Conservation (phyloP, 1,140 invertebrate genomes). For the Drosophila pruinosa region DNA sequence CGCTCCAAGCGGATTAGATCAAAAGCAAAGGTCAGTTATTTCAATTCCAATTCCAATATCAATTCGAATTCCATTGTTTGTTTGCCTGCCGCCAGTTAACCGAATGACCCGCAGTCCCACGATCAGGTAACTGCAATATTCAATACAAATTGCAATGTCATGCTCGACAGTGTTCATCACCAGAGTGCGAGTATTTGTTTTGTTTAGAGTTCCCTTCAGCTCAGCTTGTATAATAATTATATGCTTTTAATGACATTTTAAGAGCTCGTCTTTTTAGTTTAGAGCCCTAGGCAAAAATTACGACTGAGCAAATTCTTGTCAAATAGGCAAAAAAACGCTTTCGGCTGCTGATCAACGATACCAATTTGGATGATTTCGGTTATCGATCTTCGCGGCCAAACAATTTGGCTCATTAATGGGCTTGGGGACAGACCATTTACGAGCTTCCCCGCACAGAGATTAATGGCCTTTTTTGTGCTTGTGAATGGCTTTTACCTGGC, state of each 20-base stretch:
- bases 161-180: not conserved
- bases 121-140: not conserved
- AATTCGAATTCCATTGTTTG: slow-evolving; percentile 13
- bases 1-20: slow-evolving; percentile 14
- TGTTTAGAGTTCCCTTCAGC: not conserved
- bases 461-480: slow-evolving; percentile 16
- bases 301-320: slow-evolving; percentile 11
- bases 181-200: not conserved
- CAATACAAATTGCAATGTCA: slow-evolving; percentile 3
- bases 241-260: not conserved
- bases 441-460: slow-evolving; percentile 20
- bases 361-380: slow-evolving; percentile 9
- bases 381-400: slow-evolving; percentile 14
- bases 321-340: not conserved
- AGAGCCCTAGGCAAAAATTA: not conserved
- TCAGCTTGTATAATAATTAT: not conserved
- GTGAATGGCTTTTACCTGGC: slow-evolving; percentile 10
- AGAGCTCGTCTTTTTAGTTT: not conserved
- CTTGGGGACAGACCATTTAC: slow-evolving; percentile 9
- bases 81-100: not conserved
- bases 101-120: slow-evolving; percentile 12
- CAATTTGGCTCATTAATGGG: slow-evolving; percentile 26
- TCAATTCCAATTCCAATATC: not conserved
- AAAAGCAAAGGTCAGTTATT: slow-evolving; percentile 39
- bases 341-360: not conserved